Conservation (phyloP, 2,888 invertebrate species). For the Teleiodes luculella region DNA sequence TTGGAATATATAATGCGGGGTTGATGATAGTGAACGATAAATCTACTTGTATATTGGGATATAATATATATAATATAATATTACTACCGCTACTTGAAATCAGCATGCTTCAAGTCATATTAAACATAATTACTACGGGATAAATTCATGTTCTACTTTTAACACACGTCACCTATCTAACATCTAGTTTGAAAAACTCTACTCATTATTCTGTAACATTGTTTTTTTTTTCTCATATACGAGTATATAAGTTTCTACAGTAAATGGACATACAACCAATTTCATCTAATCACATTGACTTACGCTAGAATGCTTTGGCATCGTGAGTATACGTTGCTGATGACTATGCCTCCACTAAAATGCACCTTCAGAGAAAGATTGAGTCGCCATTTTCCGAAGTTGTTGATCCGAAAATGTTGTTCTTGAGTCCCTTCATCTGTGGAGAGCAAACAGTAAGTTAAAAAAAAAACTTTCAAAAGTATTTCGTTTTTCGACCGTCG, state of each 20-base stretch:
- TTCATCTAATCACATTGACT: constrained; percentile 54
- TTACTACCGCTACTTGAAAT: constrained; percentile 31
- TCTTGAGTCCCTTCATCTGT: constrained; percentile 66
- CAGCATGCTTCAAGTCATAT: constrained; percentile 31
- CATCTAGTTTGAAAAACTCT: constrained; percentile 11
- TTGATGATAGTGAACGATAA: neutral
- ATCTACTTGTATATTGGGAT: constrained; percentile 11
- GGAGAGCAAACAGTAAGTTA: neutral
- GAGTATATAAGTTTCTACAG: constrained; percentile 51
- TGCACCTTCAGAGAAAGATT: constrained; percentile 27
- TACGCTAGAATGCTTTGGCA: constrained; percentile 60
- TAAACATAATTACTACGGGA: constrained; percentile 45
- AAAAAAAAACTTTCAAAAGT: too few species aligned
- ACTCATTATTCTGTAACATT: constrained; percentile 39
- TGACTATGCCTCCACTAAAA: constrained; percentile 8
- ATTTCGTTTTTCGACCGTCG: too few species aligned
- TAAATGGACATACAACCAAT: constrained; percentile 74
- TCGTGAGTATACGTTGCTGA: constrained; percentile 42
- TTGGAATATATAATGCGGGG: neutral
- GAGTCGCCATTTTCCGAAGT: constrained; percentile 27
- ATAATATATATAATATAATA: constrained; percentile 24
- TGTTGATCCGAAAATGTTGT: constrained; percentile 34
- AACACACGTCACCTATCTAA: constrained; percentile 27
- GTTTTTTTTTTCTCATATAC: constrained; percentile 28
- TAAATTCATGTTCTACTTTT: constrained; percentile 60